Evolutionary conservation across 2,113 vertebrate species (phyloP), one percentile per base, ranked within the genome.

Genomic region (Guaruba guarouba): DNA sequence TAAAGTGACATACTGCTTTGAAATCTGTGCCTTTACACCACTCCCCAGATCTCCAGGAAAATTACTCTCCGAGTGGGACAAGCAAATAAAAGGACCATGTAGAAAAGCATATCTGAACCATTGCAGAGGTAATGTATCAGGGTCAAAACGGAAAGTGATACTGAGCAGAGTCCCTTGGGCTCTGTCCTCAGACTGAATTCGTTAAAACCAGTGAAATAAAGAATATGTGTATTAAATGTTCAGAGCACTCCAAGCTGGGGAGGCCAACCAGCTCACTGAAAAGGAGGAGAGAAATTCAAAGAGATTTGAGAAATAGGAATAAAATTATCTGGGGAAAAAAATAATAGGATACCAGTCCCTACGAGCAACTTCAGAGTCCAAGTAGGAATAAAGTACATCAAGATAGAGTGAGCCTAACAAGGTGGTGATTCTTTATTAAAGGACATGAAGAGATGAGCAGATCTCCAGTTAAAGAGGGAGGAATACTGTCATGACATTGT

Each of bases 1-100:
- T 82, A 84, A 96, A 86, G 79, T 73, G 77, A 92, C 83, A 84
- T 86, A 35, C 17, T 79, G 73, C 88, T 97, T 96, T 97, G 95
- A 97, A 95, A 97, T 76, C 77, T 49, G 67, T 51, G 83, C 66
- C 70, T 94, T 87, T 82, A 46, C 31, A 66, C 63, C 54, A 35
- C n/a, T 16, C 29, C 84, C 77, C 62, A 76, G 39, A 82, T 31
- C 77, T 79, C 69, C 49, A 80, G 66, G 52, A 92, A 88, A 95
- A 87, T 44, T 33, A 59, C n/a, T 76, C 46, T 71, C 43, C 1
- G 9, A 93, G 48, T 86, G 80, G 90, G 86, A 35, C 80, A 84
- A 94, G 49, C 29, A 57, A 92, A 92, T 92, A 82, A 88, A 93
- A 96, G 77, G 35, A 24, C 35, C 66, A 16, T 3, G 66, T 57